Conservation (phyloP, 2,888 invertebrate species). For the Perizoma affinitatum region DNA sequence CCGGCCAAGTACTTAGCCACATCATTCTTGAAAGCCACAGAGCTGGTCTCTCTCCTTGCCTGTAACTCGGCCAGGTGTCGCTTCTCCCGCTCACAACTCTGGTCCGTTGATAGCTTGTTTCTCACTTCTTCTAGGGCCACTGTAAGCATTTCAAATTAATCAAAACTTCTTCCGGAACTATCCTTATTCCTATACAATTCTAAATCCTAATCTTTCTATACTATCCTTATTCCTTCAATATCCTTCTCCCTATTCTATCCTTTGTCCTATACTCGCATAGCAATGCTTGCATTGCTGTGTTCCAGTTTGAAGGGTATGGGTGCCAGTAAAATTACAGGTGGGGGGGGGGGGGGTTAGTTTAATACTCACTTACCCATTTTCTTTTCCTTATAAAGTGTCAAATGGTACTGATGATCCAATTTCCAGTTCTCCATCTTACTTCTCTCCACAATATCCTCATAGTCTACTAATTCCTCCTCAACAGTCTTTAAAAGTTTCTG, state of each 20-base stretch:
- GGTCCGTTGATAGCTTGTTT: slow-evolving; percentile 59
- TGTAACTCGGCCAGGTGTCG: slow-evolving; percentile 69
- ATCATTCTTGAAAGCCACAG: slow-evolving; percentile 70
- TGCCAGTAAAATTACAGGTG: too few relatives aligned
- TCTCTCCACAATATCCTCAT: slow-evolving; percentile 88
- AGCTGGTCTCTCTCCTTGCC: slow-evolving; percentile 61
- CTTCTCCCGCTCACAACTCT: slow-evolving; percentile 58
- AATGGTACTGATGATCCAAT: slow-evolving; percentile 88
- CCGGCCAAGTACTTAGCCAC: slow-evolving; percentile 67
- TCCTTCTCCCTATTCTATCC: too few relatives aligned
- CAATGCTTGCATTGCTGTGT: too few relatives aligned
- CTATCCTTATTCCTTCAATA: too few relatives aligned
- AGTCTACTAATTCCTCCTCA: slow-evolving; percentile 85
- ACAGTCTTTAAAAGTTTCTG: slow-evolving; percentile 85
- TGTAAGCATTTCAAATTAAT: slow-evolving; percentile 43
- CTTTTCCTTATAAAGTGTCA: slow-evolving; percentile 88
- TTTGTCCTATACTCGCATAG: too few relatives aligned
- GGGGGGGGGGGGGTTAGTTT: too few relatives aligned
- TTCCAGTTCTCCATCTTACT: slow-evolving; percentile 88
- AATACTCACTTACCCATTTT: slow-evolving; percentile 85
- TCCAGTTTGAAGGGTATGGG: too few relatives aligned
- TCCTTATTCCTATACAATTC: too few relatives aligned
- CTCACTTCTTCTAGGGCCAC: slow-evolving; percentile 68
- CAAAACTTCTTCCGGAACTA: too few relatives aligned
- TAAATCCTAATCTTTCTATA: too few relatives aligned